Evolutionary conservation across 2,113 vertebrate genomes (phyloP), one percentile per base, ranked within the genome.

Genomic region (Camelus dromedarius): DNA sequence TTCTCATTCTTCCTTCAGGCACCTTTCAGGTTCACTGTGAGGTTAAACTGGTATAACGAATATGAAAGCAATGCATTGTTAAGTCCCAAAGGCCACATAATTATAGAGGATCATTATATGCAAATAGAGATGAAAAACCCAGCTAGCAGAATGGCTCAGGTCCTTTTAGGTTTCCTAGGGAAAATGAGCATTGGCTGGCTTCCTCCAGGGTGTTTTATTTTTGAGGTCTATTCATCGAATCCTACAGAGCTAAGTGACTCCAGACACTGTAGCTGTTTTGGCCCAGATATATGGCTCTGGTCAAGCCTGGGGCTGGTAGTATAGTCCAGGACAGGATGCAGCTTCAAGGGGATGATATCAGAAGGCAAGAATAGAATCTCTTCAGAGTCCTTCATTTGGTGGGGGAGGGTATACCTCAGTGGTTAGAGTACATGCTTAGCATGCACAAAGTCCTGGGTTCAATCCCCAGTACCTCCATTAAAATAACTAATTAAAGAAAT

Each of bases 121-220:
- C 13, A 84, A 89, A 73, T 67, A 3, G 18, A 82, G 42, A 35
- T 67, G 72, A 60, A 94, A 80, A 80, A 20, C 10, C 6, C 66
- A 52, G 62, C 13, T 38, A 70, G 38, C 22, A 38, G 72, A 95
- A 85, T 13, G 26, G 24, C 15, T 70, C 62, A 90, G 32, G 30
- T 77, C 20, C 19, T 88, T 91, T 84, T 84, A 46, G 72, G 79
- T 95, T 96, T 95, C 72, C 13, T 20, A 70, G 30, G 19, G 62
- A 95, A 92, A 64, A 16, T 76, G 28, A 46, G 14, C n/a, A 50
- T 89, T 58, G 19, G 20, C 66, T 58, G 22, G 26, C 14, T 72
- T 95, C 54, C 35, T 76, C 7, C n/a, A 58, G 24, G 22, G 19
- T 66, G 48, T 54, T 94, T 96, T 56, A 89, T 66, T 92, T 94